phyloP scores from a whole-genome alignment of 2,113 vertebrate species.

The Caranx ignobilis region DNA sequence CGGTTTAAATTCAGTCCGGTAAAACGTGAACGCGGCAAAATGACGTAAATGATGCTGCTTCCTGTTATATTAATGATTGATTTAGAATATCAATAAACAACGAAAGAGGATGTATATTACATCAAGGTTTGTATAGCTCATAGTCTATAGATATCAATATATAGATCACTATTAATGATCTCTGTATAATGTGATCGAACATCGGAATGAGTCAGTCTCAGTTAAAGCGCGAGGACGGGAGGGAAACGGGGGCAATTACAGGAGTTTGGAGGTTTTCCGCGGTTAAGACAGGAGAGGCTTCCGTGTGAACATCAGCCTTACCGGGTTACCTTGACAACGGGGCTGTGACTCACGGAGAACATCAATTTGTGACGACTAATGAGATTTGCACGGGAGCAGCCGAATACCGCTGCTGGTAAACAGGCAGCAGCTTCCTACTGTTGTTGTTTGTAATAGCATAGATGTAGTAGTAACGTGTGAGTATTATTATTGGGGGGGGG shows the following conservation, averaged over 20 bases:
- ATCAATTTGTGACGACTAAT: conserved; percentile 82
- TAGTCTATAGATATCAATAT: neutral
- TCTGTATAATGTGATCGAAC: too few relatives aligned
- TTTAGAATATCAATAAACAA: neutral
- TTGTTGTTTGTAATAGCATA: neutral
- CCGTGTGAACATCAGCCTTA: conserved; percentile 51
- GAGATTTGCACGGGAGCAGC: conserved; percentile 80
- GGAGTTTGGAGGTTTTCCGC: conserved; percentile 6
- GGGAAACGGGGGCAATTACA: neutral
- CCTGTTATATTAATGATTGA: neutral
- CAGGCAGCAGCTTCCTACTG: conserved; percentile 14
- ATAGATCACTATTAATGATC: too few relatives aligned
- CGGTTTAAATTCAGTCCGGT: neutral
- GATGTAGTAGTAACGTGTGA: too few relatives aligned
- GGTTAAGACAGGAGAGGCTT: conserved; percentile 32
- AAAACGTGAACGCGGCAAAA: neutral
- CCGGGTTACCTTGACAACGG: conserved; percentile 83
- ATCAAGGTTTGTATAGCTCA: neutral
- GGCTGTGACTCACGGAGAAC: conserved; percentile 79
- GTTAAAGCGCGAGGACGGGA: neutral
- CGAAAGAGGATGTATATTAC: too few relatives aligned
- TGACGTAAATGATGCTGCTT: neutral
- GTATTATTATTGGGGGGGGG: too few relatives aligned
- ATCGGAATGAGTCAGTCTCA: too few relatives aligned
- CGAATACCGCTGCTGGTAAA: conserved; percentile 71